phyloP scores from a whole-genome alignment of 2,888 invertebrate species.

The Drosophila quinaria region DNA sequence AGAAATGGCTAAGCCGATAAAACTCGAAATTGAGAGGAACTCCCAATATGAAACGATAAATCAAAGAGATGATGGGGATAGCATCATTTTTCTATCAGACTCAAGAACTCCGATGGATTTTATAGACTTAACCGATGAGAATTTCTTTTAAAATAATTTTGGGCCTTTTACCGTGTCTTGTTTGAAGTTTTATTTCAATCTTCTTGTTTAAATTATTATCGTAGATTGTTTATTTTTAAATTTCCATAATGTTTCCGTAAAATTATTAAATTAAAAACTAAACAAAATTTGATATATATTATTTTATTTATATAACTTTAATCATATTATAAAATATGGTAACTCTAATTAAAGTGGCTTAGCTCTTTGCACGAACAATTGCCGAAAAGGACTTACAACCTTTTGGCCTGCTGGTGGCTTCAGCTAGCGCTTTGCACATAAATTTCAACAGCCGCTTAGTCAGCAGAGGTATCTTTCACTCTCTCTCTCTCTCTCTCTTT shows the following conservation, averaged over 20 bases:
- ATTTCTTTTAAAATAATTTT: not conserved
- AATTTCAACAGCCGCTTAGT: constrained; percentile 20
- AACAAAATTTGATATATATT: not conserved
- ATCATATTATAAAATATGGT: not conserved
- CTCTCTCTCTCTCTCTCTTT: not conserved
- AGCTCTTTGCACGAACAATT: not conserved
- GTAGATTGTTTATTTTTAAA: not conserved
- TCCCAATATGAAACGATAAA: not conserved
- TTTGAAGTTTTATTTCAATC: not conserved
- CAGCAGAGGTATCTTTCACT: constrained; percentile 6
- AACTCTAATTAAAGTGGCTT: not conserved
- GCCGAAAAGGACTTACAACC: constrained; percentile 5
- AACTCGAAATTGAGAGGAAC: not conserved
- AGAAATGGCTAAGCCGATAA: too few relatives aligned
- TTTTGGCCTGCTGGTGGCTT: constrained; percentile 4
- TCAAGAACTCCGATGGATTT: not conserved
- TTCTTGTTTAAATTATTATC: not conserved
- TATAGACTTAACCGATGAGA: not conserved
- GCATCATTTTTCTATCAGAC: not conserved
- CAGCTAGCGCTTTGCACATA: constrained; percentile 7
- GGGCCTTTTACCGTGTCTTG: too few relatives aligned
- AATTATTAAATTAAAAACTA: too few relatives aligned
- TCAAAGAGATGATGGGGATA: not conserved
- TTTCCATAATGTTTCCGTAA: not conserved
- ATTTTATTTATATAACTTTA: not conserved